These are phyloP conservation scores for Lithodes maja DNA, from an alignment of 2,888 invertebrate genomes.

Conservation along the genomic window DNA sequence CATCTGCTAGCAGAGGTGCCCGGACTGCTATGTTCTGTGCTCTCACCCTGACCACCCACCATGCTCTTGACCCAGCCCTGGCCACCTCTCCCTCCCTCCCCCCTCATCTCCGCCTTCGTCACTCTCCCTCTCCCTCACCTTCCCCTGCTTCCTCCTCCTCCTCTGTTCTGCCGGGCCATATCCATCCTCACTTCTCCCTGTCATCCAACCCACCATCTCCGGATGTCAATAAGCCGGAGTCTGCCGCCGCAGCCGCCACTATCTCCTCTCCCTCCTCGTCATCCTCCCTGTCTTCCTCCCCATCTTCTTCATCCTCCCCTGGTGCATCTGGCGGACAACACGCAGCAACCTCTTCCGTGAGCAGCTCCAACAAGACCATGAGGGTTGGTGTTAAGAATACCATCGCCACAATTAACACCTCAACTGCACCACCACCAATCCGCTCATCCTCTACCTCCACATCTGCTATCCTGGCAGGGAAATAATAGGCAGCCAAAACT, in stretches of 20 bases:
- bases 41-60: conserved; percentile 67
- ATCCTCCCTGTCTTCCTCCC: conserved; percentile 10
- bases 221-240: neutral
- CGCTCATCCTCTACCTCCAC: conserved; percentile 23
- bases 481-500: conserved; percentile 23
- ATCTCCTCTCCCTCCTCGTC: neutral
- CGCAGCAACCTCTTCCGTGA: neutral
- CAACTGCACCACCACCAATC: conserved; percentile 10
- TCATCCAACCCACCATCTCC: conserved; percentile 16
- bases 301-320: neutral
- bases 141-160: conserved; percentile 35
- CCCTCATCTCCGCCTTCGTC: conserved; percentile 42
- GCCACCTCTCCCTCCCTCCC: conserved; percentile 55
- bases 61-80: conserved; percentile 53
- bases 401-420: conserved; percentile 37
- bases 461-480: conserved; percentile 29
- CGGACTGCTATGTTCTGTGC: conserved; percentile 69
- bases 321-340: neutral
- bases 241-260: conserved; percentile 9
- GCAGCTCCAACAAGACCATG: conserved; percentile 6
- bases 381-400: neutral
- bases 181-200: neutral
- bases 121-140: conserved; percentile 36
- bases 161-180: conserved; percentile 2
- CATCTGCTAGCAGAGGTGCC: conserved; percentile 66